Percentiles rank a stretch among this genome's conserved stretches.
Evolutionary conservation across 2,888 invertebrate genomes (phyloP).

Genomic region (Ophioninae sp.): DNA sequence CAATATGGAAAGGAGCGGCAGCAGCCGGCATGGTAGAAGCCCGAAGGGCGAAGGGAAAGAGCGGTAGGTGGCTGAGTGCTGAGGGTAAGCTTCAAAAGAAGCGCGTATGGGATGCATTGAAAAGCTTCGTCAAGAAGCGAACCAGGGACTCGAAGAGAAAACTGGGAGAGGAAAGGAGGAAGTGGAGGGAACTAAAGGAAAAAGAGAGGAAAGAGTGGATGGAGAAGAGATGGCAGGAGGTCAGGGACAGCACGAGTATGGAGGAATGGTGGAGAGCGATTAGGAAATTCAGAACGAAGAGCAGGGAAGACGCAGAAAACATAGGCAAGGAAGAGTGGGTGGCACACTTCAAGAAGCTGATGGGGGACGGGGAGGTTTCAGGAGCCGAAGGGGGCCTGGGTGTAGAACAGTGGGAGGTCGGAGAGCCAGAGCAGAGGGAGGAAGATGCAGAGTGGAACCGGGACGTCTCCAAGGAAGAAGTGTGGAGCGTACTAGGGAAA

Average conservation of each 20-base stretch:
- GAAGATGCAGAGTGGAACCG: background rate
- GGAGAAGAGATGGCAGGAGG: conserved; percentile 27
- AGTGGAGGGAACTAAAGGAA: background rate
- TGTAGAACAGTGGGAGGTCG: background rate
- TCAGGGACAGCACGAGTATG: too few relatives aligned
- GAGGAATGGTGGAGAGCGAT: conserved; percentile 37
- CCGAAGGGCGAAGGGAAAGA: background rate
- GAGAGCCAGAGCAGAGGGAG: background rate
- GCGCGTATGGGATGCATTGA: conserved; percentile 15
- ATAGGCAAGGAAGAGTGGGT: too few relatives aligned
- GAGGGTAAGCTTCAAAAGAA: conserved; percentile 11
- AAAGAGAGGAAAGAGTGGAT: conserved; percentile 9
- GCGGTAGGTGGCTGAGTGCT: conserved; percentile 13
- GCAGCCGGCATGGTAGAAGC: background rate
- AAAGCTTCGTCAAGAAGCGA: conserved; percentile 6
- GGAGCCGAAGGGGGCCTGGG: background rate
- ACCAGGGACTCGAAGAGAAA: conserved; percentile 2
- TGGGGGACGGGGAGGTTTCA: background rate
- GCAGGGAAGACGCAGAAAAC: background rate
- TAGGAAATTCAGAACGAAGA: conserved; percentile 1
- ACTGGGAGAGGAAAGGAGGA: conserved; percentile 1
- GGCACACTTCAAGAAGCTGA: too few relatives aligned
- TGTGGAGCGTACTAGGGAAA: conserved; percentile 7
- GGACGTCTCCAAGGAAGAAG: conserved; percentile 14
- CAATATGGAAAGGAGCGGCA: background rate